Base-by-base conservation (phyloP, 1,140 invertebrate species). In the Atta texana region DNA sequence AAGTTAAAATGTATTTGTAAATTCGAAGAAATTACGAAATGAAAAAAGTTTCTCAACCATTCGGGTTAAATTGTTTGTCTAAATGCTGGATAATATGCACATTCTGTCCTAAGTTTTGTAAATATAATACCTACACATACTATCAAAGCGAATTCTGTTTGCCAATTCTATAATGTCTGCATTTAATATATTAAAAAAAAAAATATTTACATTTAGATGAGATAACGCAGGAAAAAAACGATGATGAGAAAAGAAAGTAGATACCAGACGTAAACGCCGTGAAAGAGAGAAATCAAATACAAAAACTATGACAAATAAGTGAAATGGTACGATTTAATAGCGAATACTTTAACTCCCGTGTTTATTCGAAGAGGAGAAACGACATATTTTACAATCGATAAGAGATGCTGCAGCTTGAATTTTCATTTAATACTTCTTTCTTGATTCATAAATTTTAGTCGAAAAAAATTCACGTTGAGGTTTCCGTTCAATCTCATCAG, bases 221-320 rank as follows among this genome's bases (percentile, higher is more conserved):
- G 2, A 59, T 59, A 75, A 59, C 10, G 14, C 2, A 12, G 24
- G 31, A 5, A 24, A 39, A 24, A 76, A 75, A 10, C 18, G n/a
- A 28, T 1, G 14, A 24, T 2, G 53, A 39, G 53, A 24, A 61
- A 59, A 21, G 24, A 72, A 31, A 74, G 18, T 51, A 6, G 66
- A 51, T 8, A 28, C 14, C 39, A 21, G 39, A 12, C 1, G 8
- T 18, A 16, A 72, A 53, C 6, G 69, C 8, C 16, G 16, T 28
- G 21, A 28, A 72, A 53, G 39, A 72, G 44, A 72, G 69, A 72
- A 72, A 72, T 72, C 69, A 72, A 72, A 72, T 51, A 72, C 21
- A 69, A 69, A 72, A 72, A 51, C 69, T 53, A 28, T 31, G 69
- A 53, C 69, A 28, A 72, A 72, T 12, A 72, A 72, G 24, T 72